These are phyloP conservation scores for Hyphantria cunea DNA, from an alignment of 1,140 invertebrate genomes.

Conservation along the genomic window DNA sequence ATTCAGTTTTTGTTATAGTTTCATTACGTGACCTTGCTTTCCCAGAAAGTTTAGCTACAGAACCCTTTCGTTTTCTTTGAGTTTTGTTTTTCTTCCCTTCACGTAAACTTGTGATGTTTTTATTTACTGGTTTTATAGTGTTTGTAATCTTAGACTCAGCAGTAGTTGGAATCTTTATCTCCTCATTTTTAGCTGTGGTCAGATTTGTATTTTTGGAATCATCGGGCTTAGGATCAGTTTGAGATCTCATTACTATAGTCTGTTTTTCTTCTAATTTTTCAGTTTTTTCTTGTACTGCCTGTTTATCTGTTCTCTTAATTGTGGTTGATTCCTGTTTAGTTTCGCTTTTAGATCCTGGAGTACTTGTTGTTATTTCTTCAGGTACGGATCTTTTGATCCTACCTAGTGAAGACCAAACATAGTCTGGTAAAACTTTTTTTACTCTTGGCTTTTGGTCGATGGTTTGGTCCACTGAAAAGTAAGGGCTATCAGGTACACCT, in stretches of 20 bases:
- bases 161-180: too few species aligned
- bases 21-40: not conserved
- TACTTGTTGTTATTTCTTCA: not conserved
- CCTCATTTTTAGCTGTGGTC: too few species aligned
- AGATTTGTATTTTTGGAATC: conserved; percentile 1
- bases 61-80: not conserved
- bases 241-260: not conserved
- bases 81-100: not conserved
- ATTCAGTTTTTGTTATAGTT: not conserved
- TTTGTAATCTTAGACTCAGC: not conserved
- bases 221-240: not conserved
- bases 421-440: conserved; percentile 38
- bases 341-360: not conserved
- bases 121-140: not conserved
- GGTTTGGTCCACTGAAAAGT: conserved; percentile 36
- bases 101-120: not conserved
- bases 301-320: too few species aligned
- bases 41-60: not conserved
- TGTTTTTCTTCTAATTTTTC: not conserved
- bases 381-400: conserved; percentile 34
- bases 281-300: too few species aligned
- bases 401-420: conserved; percentile 12
- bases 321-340: not conserved
- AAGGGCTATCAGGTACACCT: conserved; percentile 39
- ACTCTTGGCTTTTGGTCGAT: conserved; percentile 40